Evolutionary conservation across 2,797 vertebrate species (phyloP).

Genomic region (Thaleichthys pacificus): DNA sequence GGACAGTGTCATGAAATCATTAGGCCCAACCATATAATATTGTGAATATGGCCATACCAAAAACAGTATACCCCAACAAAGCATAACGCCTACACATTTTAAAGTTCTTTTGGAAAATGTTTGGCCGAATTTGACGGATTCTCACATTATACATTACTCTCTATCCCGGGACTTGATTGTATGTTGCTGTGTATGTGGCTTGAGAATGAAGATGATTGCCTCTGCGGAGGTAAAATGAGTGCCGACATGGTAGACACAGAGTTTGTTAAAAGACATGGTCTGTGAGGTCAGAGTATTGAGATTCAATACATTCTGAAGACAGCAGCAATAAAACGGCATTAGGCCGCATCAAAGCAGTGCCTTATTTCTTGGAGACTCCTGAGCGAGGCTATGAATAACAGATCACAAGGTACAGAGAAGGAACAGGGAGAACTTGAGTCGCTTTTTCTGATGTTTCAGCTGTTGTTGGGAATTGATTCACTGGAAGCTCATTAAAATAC

Average conservation of each 20-base stretch:
- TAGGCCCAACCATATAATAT: neutral
- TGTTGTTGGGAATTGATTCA: slow-evolving; percentile 58
- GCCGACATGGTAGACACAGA: slow-evolving; percentile 32
- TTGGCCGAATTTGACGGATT: too few relatives aligned
- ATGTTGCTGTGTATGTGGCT: neutral
- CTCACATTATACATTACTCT: too few relatives aligned
- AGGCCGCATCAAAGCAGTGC: slow-evolving; percentile 65
- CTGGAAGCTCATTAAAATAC: slow-evolving; percentile 66
- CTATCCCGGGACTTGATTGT: too few relatives aligned
- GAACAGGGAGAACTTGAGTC: slow-evolving; percentile 61
- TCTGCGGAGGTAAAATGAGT: neutral
- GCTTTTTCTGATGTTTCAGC: slow-evolving; percentile 60
- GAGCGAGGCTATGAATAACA: slow-evolving; percentile 68
- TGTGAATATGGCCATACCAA: neutral
- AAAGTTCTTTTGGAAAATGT: too few relatives aligned
- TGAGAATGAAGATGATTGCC: neutral
- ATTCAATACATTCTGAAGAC: slow-evolving; percentile 52
- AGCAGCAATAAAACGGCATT: slow-evolving; percentile 47
- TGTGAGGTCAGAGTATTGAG: slow-evolving; percentile 44
- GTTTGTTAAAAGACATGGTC: slow-evolving; percentile 38
- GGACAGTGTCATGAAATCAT: slow-evolving; percentile 26
- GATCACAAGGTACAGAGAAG: slow-evolving; percentile 67
- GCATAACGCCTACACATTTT: neutral
- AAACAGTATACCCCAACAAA: neutral
- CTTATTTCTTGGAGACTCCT: slow-evolving; percentile 63